A percentile compares a stretch with the other conserved stretches of the same genome.
Conservation (phyloP, 2,113 vertebrate species). For the Rhinolophus sinicus region DNA sequence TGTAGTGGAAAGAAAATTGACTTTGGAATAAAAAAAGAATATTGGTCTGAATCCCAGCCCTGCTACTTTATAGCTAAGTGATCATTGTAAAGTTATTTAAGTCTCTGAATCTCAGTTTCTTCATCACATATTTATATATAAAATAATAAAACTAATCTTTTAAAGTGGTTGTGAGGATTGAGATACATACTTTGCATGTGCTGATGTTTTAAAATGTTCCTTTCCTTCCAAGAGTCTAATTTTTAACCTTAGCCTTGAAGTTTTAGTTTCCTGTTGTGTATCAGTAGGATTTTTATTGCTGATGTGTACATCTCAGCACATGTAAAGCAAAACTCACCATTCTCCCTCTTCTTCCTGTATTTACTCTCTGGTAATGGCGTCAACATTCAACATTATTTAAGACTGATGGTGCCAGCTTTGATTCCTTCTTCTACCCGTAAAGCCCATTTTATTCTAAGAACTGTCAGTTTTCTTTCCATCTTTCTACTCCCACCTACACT, state of each 20-base stretch:
- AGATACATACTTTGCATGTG: not conserved
- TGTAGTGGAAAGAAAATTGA: constrained; percentile 3
- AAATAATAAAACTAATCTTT: not conserved
- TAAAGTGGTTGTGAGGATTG: not conserved
- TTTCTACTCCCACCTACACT: not conserved
- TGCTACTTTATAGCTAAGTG: not conserved
- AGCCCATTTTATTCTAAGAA: constrained; percentile 45
- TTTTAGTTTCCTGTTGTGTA: not conserved
- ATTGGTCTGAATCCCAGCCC: constrained; percentile 18
- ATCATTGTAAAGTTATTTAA: constrained; percentile 20
- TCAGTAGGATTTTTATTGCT: constrained; percentile 19
- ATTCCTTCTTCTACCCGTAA: not conserved
- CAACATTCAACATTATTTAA: not conserved
- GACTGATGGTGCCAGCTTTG: not conserved
- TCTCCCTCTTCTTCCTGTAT: not conserved
- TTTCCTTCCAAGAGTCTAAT: constrained; percentile 20
- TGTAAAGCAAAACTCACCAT: not conserved
- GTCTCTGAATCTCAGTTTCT: constrained; percentile 26
- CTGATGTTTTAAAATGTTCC: not conserved
- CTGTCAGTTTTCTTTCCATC: not conserved
- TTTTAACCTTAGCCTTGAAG: constrained; percentile 12
- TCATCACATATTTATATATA: constrained; percentile 6
- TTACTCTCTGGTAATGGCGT: not conserved
- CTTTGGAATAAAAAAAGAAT: constrained; percentile 13
- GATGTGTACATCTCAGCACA: not conserved